These are phyloP conservation scores for Coelopa pilipes DNA, from an alignment of 2,888 invertebrate species.

Conservation along the genomic window DNA sequence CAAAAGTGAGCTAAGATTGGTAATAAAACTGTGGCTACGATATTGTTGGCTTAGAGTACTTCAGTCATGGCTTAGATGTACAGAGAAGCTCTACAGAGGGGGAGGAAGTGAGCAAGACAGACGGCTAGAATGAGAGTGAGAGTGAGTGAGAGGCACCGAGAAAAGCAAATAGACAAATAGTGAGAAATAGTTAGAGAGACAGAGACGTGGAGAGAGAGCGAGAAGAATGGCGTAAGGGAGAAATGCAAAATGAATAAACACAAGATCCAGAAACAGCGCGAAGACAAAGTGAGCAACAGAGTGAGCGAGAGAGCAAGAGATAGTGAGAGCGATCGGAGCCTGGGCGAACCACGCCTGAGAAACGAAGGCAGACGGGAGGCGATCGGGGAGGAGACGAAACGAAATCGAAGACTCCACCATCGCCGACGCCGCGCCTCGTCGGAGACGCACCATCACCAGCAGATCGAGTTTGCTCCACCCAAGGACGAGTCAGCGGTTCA, in stretches of 20 bases:
- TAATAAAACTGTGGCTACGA: neutral
- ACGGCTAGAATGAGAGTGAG: neutral
- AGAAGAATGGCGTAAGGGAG: too few species aligned
- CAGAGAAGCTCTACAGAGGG: too few species aligned
- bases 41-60: neutral
- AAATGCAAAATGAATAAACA: neutral
- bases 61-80: too few species aligned
- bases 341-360: too few species aligned
- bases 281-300: conserved; percentile 1
- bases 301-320: neutral
- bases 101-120: neutral
- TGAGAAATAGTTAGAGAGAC: conserved; percentile 1
- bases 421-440: conserved; percentile 22
- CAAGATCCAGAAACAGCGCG: neutral
- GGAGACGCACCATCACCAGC: conserved; percentile 36
- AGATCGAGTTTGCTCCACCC: conserved; percentile 10
- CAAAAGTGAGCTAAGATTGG: conserved; percentile 6
- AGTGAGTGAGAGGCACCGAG: neutral
- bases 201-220: neutral
- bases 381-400: too few species aligned
- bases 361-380: neutral
- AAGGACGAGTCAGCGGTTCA: neutral
- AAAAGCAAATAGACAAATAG: too few species aligned
- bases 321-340: neutral
- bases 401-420: too few species aligned